Base-by-base conservation (phyloP, 2,888 invertebrate genomes). In the Rhopalosiphum nymphaeae region DNA sequence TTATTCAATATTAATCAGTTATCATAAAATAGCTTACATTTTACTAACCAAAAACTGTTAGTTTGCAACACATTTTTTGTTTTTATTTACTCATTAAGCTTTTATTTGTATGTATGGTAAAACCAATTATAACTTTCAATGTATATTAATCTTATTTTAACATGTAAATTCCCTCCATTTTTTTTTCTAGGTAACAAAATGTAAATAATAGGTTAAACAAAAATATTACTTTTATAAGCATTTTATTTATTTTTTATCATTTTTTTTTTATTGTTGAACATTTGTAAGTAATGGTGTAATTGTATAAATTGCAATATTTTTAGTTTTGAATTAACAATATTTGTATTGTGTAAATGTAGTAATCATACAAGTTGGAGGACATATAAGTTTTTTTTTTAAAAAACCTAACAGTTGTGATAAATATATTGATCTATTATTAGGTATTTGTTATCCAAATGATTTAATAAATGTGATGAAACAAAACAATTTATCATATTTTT, bases 371-470 rank as follows among this genome's bases (percentile, higher is more conserved):
- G 86, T 86, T 94, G 85, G 49, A 94, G 86, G 91, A 91, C 85
- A 94, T 86, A 16, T 86, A 84, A 93, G 29, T 90, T 89, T 86
- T 26, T 21, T 21, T 53, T 53, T 21, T 0, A 87, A 88, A 92
- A 94, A 90, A 94, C 67, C 91, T 91, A 94, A 94, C 94, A 94
- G 94, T 94, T 94, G 94, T 94, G 94, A 94, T 94, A 94, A 91
- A 91, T 94, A 94, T 94, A 94, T 94, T 94, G 91, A 94, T 89
- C 93, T 94, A 94, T 90, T 94, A 85, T 57, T 94, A 94, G 94
- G 94, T 91, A 91, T 91, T 94, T 91, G 94, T 94, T 94, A 94
- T 94, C 94, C 94, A 90, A 94, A 94, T 91, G 42, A 94, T 90
- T 92, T 86, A 94, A 94, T 94, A 94, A 94, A 94, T 94, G 94